phyloP scores from a whole-genome alignment of 2,888 invertebrate genomes.

The Trachelus troglodyta region DNA sequence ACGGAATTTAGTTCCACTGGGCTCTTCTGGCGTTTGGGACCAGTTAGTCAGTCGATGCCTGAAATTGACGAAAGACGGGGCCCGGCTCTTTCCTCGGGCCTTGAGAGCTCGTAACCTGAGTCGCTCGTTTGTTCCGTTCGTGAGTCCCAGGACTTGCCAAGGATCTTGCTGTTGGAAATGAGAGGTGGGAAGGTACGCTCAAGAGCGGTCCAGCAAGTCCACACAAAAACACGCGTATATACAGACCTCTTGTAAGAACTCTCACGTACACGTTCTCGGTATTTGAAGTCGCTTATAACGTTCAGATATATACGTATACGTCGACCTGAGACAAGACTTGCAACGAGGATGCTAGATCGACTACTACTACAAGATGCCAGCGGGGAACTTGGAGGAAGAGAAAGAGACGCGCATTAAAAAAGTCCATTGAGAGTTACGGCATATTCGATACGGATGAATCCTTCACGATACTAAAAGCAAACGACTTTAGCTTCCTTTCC shows the following conservation, averaged over 20 bases:
- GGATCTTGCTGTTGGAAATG: neutral
- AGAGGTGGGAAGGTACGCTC: slow-evolving; percentile 2
- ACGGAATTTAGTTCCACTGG: neutral
- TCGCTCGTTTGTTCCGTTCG: neutral
- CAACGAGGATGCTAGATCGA: neutral
- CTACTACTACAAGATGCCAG: neutral
- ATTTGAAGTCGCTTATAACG: neutral
- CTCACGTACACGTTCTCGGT: neutral
- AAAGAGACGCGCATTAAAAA: neutral
- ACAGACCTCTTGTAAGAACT: neutral
- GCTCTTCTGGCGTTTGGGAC: neutral
- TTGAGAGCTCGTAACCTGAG: neutral
- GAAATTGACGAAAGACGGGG: neutral
- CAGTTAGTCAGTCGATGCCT: neutral
- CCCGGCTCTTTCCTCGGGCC: neutral
- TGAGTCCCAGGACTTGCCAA: neutral
- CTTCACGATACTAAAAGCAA: neutral
- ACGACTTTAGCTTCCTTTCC: neutral
- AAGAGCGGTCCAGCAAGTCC: slow-evolving; percentile 23
- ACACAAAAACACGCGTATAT: slow-evolving; percentile 8
- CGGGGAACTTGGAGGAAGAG: neutral
- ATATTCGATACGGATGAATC: neutral
- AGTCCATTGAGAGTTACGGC: neutral
- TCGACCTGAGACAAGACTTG: neutral
- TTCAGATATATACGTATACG: neutral